These are phyloP conservation scores for Drosophila meridionalis DNA, from an alignment of 2,888 invertebrate species.

Conservation along the genomic window DNA sequence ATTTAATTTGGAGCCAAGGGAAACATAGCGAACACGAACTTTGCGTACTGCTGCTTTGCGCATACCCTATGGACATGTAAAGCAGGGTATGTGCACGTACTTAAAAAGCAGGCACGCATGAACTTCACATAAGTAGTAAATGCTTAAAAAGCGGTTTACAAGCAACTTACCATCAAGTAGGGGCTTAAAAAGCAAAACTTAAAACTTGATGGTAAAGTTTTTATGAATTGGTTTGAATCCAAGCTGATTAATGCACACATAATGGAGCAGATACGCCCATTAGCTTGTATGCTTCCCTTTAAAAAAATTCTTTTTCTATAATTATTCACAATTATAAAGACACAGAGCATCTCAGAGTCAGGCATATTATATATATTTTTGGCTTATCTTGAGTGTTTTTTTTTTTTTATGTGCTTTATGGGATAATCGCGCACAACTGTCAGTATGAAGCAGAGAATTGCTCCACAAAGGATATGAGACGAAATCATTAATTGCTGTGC, in stretches of 20 bases:
- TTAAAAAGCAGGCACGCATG: neutral
- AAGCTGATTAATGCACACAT: neutral
- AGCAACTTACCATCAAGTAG: neutral
- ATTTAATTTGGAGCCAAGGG: slow-evolving; percentile 61
- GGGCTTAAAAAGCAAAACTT: neutral
- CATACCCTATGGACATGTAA: neutral
- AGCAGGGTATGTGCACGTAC: neutral
- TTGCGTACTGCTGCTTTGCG: slow-evolving; percentile 1
- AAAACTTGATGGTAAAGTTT: too few species aligned
- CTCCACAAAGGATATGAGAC: slow-evolving; percentile 33
- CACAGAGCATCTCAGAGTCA: neutral
- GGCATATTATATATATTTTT: neutral
- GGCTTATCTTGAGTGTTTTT: slow-evolving; percentile 20
- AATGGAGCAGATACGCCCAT: neutral
- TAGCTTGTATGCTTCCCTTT: neutral
- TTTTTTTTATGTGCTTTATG: slow-evolving; percentile 20
- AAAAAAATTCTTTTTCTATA: neutral
- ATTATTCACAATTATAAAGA: neutral
- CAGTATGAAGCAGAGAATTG: slow-evolving; percentile 24
- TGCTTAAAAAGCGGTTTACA: neutral
- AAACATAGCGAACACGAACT: slow-evolving; percentile 31
- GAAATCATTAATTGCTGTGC: slow-evolving; percentile 66
- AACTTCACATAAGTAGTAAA: neutral
- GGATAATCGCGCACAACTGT: slow-evolving; percentile 7
- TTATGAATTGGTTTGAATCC: neutral